These are phyloP conservation scores for Pseudomyrmex flavicornis DNA, from an alignment of 1,140 invertebrate species.

Conservation along the genomic window DNA sequence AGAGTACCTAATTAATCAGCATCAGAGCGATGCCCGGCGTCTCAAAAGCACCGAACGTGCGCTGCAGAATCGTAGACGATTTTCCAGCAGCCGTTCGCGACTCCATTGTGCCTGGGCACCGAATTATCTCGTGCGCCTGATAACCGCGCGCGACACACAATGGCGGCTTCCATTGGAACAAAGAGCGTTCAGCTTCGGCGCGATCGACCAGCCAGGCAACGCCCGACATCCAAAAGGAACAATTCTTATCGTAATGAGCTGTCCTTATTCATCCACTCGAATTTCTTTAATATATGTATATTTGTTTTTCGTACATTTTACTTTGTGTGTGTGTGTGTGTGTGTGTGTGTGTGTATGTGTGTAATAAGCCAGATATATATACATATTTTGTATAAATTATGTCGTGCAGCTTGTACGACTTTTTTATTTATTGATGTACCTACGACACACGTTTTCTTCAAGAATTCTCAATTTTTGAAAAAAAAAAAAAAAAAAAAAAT, in stretches of 20 bases:
- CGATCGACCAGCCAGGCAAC: conserved; percentile 51
- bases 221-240: conserved; percentile 41
- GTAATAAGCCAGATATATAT: too few species aligned
- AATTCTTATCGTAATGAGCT: conserved; percentile 43
- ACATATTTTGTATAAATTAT: too few species aligned
- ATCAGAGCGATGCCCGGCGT: conserved; percentile 37
- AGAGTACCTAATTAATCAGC: conserved; percentile 55
- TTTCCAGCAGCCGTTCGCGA: conserved; percentile 51
- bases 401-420: not conserved
- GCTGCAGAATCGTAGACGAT: conserved; percentile 53
- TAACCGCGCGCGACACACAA: conserved; percentile 56
- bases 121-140: conserved; percentile 54
- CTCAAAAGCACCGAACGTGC: conserved; percentile 42
- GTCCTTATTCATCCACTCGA: conserved; percentile 28
- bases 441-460: not conserved
- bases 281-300: not conserved
- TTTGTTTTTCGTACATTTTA: conserved; percentile 4
- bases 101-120: conserved; percentile 54
- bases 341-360: not conserved
- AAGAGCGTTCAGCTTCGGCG: conserved; percentile 46
- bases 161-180: conserved; percentile 46
- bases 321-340: not conserved
- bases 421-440: not conserved
- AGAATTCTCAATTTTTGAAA: not conserved
- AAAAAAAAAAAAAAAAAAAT: not conserved